Evolutionary conservation across 1,140 invertebrate species (phyloP).

Genomic region (Frieseomelitta varia): DNA sequence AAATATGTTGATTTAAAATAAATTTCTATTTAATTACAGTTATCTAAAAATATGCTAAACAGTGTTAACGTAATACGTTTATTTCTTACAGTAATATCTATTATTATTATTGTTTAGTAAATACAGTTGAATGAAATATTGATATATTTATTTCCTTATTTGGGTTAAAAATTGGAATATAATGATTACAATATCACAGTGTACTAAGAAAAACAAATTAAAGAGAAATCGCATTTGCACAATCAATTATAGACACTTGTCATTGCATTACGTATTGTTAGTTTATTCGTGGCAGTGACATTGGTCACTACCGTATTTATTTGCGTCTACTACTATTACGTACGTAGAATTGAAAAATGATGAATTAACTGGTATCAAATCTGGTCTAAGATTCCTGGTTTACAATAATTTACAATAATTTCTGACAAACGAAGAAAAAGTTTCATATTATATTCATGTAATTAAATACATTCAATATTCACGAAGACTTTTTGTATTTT

Average conservation of each 20-base stretch:
- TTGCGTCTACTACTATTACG: constrained; percentile 2
- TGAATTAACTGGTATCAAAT: neutral
- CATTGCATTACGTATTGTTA: constrained; percentile 40
- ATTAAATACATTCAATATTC: too few relatives aligned
- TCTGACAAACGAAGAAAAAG: too few relatives aligned
- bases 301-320: constrained; percentile 32
- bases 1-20: neutral
- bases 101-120: neutral
- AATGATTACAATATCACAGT: too few relatives aligned
- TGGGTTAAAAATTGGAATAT: neutral
- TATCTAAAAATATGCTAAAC: neutral
- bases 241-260: constrained; percentile 32
- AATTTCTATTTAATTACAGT: neutral
- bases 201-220: neutral
- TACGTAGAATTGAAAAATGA: neutral
- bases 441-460: too few relatives aligned
- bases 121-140: neutral
- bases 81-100: neutral
- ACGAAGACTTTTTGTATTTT: too few relatives aligned
- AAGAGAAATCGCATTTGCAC: constrained; percentile 31
- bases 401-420: too few relatives aligned
- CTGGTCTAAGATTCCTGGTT: too few relatives aligned
- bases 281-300: constrained; percentile 60
- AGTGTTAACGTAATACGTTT: neutral
- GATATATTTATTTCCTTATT: neutral